These are phyloP conservation scores for Hypotaenidia philippensis DNA, from an alignment of 2,797 vertebrate species.

Conservation along the genomic window DNA sequence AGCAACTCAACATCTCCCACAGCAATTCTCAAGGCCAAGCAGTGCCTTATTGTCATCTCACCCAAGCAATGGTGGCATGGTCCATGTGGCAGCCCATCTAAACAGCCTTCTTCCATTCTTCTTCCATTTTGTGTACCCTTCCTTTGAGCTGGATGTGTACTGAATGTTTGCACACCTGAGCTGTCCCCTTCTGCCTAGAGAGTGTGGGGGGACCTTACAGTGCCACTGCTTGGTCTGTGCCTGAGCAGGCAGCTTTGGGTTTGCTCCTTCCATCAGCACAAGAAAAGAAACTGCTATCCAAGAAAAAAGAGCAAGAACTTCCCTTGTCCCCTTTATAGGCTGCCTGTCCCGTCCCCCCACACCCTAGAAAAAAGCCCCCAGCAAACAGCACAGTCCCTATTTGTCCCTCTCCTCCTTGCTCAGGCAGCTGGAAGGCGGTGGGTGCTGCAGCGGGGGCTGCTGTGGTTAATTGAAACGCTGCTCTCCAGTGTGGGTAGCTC, in stretches of 20 bases:
- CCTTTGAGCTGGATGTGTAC: neutral
- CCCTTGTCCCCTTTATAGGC: neutral
- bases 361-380: neutral
- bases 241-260: neutral
- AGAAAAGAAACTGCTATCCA: neutral
- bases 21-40: neutral
- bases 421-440: neutral
- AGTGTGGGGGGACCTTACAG: neutral
- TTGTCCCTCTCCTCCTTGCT: neutral
- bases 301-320: neutral
- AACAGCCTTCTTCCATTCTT: neutral
- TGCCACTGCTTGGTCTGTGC: neutral
- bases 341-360: neutral
- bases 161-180: neutral
- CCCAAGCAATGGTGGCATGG: neutral
- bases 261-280: neutral
- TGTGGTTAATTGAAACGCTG: conserved; percentile 39
- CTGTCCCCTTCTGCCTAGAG: neutral
- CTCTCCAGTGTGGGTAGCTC: conserved; percentile 45
- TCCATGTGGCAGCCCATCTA: neutral
- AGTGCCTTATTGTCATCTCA: neutral
- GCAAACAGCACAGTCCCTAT: neutral
- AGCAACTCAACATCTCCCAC: neutral
- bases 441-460: fast-evolving
- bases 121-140: neutral